phyloP scores from a whole-genome alignment of 2,113 vertebrate species.

The Ciconia stormi region DNA sequence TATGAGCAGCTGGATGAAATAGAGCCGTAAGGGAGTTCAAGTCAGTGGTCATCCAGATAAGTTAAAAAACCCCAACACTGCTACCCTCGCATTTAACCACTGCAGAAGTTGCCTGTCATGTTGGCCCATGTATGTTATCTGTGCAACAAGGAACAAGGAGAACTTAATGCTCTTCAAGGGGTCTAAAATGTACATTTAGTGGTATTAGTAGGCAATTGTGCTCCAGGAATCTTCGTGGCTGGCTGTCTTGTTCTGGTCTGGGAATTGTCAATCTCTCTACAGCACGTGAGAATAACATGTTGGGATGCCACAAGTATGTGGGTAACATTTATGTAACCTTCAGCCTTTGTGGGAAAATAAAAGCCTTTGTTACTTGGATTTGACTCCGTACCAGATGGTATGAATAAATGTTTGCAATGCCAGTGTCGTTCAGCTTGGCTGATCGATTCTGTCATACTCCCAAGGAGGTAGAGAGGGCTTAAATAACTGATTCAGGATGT shows the following conservation, averaged over 20 bases:
- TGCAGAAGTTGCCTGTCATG: slow-evolving; percentile 16
- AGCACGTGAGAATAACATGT: slow-evolving; percentile 42
- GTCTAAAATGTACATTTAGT: neutral
- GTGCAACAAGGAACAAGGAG: neutral
- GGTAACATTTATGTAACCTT: slow-evolving; percentile 36
- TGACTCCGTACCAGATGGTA: slow-evolving; percentile 67
- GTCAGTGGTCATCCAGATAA: slow-evolving; percentile 18
- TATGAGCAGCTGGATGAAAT: slow-evolving; percentile 42
- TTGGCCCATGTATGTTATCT: neutral
- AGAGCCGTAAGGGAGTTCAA: neutral
- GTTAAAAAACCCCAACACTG: neutral
- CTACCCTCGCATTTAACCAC: slow-evolving; percentile 8
- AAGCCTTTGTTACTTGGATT: slow-evolving; percentile 65
- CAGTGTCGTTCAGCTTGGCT: slow-evolving; percentile 58
- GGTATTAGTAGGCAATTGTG: slow-evolving; percentile 18
- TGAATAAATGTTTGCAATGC: slow-evolving; percentile 66
- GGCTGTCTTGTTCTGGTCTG: slow-evolving; percentile 23
- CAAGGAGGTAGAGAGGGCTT: slow-evolving; percentile 44
- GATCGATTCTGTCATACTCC: slow-evolving; percentile 62
- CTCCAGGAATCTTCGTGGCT: slow-evolving; percentile 3
- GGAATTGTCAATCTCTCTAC: slow-evolving; percentile 21
- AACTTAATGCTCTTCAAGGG: slow-evolving; percentile 11
- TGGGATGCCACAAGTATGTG: slow-evolving; percentile 48
- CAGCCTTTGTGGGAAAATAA: slow-evolving; percentile 70
- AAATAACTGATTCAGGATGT: slow-evolving; percentile 63